These are phyloP conservation scores for Caenorhabditis imperialis DNA, from an alignment of 2,888 invertebrate genomes.

Conservation along the genomic window DNA sequence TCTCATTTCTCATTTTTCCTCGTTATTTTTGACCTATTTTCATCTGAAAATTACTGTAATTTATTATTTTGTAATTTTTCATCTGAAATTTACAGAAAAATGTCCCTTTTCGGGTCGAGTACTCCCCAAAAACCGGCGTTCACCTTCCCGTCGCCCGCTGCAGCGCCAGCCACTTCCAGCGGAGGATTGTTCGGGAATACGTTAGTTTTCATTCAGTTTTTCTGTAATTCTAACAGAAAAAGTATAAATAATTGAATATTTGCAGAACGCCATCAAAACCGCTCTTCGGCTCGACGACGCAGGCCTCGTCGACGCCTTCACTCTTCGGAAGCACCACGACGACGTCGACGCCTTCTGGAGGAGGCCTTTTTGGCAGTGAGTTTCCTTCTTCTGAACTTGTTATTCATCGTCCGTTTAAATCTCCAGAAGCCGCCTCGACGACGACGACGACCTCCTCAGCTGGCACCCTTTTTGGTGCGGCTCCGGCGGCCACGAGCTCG, in stretches of 20 bases:
- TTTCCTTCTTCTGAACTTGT: too few species aligned
- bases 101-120: slow-evolving; percentile 45
- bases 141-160: slow-evolving; percentile 46
- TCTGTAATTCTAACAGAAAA: not conserved
- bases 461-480: slow-evolving; percentile 38
- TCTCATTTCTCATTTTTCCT: too few species aligned
- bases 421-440: slow-evolving; percentile 25
- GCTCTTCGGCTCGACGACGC: slow-evolving; percentile 53
- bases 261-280: slow-evolving; percentile 51
- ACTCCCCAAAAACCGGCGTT: slow-evolving; percentile 41
- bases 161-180: slow-evolving; percentile 17
- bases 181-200: slow-evolving; percentile 46
- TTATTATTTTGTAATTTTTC: too few species aligned
- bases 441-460: slow-evolving; percentile 31
- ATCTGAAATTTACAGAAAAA: slow-evolving; percentile 30
- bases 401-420: not conserved
- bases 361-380: slow-evolving; percentile 51
- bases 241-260: not conserved
- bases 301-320: slow-evolving; percentile 40
- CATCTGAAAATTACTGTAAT: too few species aligned
- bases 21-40: too few species aligned
- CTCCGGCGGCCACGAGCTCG: slow-evolving; percentile 11
- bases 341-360: slow-evolving; percentile 40
- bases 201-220: slow-evolving; percentile 20
- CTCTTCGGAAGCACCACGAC: slow-evolving; percentile 43